Conservation (phyloP, 2,888 invertebrate species). For the Cremastinae sp. region DNA sequence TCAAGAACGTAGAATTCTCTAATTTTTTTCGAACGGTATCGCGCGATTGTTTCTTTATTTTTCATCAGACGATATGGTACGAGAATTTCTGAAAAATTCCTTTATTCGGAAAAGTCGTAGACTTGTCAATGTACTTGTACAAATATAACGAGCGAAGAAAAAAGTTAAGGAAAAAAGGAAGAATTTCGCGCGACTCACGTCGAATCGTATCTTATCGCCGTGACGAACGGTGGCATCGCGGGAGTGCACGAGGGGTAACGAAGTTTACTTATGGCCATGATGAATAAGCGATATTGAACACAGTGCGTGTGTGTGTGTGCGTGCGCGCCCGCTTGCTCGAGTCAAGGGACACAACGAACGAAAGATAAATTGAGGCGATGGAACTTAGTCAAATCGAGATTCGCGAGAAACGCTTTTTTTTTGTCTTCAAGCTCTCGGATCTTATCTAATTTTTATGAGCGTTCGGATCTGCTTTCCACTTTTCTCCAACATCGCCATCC, state of each 20-base stretch:
- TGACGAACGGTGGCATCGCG: conserved; percentile 31
- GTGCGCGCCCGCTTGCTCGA: conserved; percentile 16
- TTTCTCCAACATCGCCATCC: too few relatives aligned
- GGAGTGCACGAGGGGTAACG: conserved; percentile 15
- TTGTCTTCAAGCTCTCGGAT: not conserved
- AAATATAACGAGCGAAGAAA: conserved; percentile 53
- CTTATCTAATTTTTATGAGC: not conserved
- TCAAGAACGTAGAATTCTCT: too few relatives aligned
- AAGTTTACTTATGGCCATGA: conserved; percentile 59
- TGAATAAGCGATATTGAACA: conserved; percentile 62
- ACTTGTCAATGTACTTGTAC: conserved; percentile 40
- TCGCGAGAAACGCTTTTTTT: not conserved
- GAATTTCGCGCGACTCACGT: conserved; percentile 55
- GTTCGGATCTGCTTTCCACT: not conserved
- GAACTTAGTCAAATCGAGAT: conserved; percentile 8
- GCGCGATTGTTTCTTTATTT: not conserved
- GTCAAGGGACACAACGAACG: conserved; percentile 26
- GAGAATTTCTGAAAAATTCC: conserved; percentile 14
- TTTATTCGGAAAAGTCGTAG: not conserved
- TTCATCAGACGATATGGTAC: not conserved
- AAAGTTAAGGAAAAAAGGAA: conserved; percentile 16
- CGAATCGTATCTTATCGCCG: conserved; percentile 60
- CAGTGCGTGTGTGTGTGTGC: conserved; percentile 20
- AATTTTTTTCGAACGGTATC: too few relatives aligned
- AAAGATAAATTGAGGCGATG: conserved; percentile 19